phyloP scores from a whole-genome alignment of 2,797 vertebrate species.

The Rhynchotus rufescens region DNA sequence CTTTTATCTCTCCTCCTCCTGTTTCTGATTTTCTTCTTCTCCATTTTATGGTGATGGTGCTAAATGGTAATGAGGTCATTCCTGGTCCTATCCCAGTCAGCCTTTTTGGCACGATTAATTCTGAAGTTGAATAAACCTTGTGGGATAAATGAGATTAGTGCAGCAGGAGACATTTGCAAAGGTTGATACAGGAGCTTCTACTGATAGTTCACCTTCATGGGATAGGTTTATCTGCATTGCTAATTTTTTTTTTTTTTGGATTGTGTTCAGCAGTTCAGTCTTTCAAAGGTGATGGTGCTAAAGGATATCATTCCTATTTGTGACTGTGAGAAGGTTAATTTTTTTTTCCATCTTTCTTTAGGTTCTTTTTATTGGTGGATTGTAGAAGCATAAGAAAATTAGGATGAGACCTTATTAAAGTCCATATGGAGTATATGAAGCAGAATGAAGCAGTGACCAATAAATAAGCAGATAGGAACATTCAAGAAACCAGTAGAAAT shows the following conservation, averaged over 20 bases:
- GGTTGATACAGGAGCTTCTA: background rate
- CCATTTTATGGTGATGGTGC: constrained; percentile 5
- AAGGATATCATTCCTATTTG: background rate
- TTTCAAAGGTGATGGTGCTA: background rate
- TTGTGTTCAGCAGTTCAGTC: background rate
- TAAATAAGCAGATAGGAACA: background rate
- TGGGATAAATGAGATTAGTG: background rate
- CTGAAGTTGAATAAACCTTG: background rate
- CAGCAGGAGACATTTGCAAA: constrained; percentile 18
- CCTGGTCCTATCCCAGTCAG: background rate
- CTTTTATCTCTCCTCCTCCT: constrained; percentile 21
- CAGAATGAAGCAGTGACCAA: background rate
- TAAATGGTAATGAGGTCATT: constrained; percentile 65
- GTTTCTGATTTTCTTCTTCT: constrained; percentile 26
- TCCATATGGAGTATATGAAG: background rate
- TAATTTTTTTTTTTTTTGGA: background rate
- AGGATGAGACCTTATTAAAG: background rate
- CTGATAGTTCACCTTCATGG: constrained; percentile 17
- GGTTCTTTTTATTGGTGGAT: background rate
- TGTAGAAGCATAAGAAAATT: background rate
- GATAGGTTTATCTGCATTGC: constrained; percentile 16
- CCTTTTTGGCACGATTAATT: constrained; percentile 30
- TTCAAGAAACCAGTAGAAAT: background rate
- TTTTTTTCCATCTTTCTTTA: background rate
- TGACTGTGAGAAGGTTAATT: background rate